Conservation (phyloP, 2,113 vertebrate genomes). For the Indicator maculatus region DNA sequence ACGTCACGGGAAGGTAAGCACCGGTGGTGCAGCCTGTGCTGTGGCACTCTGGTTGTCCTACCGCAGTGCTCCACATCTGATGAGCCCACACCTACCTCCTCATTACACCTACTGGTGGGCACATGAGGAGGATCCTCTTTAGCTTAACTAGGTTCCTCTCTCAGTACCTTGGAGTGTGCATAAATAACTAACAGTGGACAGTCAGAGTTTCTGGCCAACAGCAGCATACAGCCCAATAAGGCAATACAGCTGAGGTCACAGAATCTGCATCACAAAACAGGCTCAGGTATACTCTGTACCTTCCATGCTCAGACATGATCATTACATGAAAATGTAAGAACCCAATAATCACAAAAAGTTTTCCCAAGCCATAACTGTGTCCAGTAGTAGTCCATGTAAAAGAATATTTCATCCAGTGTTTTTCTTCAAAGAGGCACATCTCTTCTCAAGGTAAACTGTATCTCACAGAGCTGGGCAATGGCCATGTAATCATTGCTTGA, state of each 20-base stretch:
- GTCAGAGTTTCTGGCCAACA: not conserved
- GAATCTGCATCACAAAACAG: not conserved
- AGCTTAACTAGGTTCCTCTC: not conserved
- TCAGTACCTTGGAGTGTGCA: not conserved
- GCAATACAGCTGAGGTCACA: not conserved
- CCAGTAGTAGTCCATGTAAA: not conserved
- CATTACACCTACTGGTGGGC: accelerated
- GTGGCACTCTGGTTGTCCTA: not conserved
- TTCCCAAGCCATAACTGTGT: not conserved
- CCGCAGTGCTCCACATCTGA: not conserved
- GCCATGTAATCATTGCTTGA: not conserved
- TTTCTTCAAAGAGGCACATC: not conserved
- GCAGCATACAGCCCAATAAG: not conserved
- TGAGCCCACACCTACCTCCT: not conserved
- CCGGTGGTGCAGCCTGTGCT: not conserved
- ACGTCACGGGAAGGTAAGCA: accelerated
- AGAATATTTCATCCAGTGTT: not conserved
- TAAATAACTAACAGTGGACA: not conserved
- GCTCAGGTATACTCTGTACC: not conserved
- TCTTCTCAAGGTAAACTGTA: not conserved
- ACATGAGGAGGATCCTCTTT: not conserved
- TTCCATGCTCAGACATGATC: not conserved
- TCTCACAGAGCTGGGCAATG: not conserved
- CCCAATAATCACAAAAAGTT: not conserved
- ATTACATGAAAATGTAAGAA: not conserved